Conservation (phyloP, 2,888 invertebrate genomes). For the Chloroclystis v-ata region DNA sequence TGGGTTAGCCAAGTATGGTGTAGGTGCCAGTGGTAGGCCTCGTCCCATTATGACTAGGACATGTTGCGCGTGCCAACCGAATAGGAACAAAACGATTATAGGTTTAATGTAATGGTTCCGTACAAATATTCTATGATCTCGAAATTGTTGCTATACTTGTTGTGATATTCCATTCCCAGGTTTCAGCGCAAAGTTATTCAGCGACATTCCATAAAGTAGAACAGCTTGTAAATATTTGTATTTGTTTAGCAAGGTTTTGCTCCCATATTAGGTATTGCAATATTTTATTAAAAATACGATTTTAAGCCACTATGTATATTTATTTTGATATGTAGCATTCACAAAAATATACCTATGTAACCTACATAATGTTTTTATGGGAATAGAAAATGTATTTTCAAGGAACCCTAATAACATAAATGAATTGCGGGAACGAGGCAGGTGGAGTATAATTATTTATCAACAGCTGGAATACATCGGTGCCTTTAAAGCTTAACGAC, state of each 20-base stretch:
- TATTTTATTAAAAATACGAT: conserved; percentile 6
- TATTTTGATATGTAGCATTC: too few species aligned
- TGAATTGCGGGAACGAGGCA: conserved; percentile 42
- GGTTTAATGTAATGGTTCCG: conserved; percentile 22
- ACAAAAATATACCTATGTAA: too few species aligned
- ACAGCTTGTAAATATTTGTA: conserved; percentile 18
- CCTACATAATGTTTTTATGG: too few species aligned
- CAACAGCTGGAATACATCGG: conserved; percentile 57
- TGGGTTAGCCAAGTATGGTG: conserved; percentile 55
- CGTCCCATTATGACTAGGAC: conserved; percentile 38
- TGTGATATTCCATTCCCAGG: conserved; percentile 28
- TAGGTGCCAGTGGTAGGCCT: conserved; percentile 33
- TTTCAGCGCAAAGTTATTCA: conserved; percentile 28
- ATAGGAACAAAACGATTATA: conserved; percentile 25
- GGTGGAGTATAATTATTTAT: conserved; percentile 61
- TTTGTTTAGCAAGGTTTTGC: conserved; percentile 21
- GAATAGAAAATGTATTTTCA: conserved; percentile 15
- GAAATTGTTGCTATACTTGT: conserved; percentile 29
- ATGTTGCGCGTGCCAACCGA: conserved; percentile 54
- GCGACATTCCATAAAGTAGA: conserved; percentile 27
- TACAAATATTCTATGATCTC: conserved; percentile 27
- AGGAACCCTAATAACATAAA: conserved; percentile 31
- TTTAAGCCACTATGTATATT: too few species aligned
- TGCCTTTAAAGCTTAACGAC: conserved; percentile 47
- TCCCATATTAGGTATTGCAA: conserved; percentile 18